Percentiles rank a stretch among this genome's conserved stretches.
phyloP scores from a whole-genome alignment of 2,113 vertebrate species.

The Gavia stellata region DNA sequence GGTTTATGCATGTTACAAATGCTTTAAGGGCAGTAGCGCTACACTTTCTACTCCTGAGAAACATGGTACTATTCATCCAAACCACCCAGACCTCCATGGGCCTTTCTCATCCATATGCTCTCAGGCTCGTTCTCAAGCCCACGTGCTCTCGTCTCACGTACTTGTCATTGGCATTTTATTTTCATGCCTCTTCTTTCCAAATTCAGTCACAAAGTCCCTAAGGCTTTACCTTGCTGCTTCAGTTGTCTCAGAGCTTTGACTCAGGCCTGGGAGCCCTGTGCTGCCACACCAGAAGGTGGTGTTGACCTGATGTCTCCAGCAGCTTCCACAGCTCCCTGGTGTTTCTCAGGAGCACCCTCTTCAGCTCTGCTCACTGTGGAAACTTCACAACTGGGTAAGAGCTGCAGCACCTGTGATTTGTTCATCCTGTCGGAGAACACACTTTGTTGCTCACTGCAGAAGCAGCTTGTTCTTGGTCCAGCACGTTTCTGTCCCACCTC shows the following conservation, averaged over 20 bases:
- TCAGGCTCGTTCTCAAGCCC: background rate
- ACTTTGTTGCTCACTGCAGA: background rate
- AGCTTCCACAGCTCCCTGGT: background rate
- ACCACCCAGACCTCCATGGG: background rate
- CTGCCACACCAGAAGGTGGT: background rate
- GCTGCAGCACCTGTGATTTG: background rate
- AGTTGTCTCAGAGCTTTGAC: fast-evolving
- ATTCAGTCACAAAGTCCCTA: background rate
- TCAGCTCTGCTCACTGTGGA: background rate
- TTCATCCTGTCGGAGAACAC: fast-evolving
- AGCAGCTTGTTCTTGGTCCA: background rate
- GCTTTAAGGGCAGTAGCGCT: background rate
- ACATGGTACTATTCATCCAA: fast-evolving
- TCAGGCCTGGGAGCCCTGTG: background rate
- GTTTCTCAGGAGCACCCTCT: background rate
- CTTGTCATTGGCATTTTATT: background rate
- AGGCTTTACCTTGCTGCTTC: background rate
- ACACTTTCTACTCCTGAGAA: background rate
- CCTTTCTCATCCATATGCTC: background rate
- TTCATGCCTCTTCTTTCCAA: background rate
- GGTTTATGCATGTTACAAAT: background rate
- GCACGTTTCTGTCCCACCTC: background rate
- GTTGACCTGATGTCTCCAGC: background rate
- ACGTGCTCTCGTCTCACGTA: background rate
- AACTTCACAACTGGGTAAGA: background rate